These are phyloP conservation scores for Todiramphus saurophagus DNA, from an alignment of 2,113 vertebrate species.

Conservation along the genomic window DNA sequence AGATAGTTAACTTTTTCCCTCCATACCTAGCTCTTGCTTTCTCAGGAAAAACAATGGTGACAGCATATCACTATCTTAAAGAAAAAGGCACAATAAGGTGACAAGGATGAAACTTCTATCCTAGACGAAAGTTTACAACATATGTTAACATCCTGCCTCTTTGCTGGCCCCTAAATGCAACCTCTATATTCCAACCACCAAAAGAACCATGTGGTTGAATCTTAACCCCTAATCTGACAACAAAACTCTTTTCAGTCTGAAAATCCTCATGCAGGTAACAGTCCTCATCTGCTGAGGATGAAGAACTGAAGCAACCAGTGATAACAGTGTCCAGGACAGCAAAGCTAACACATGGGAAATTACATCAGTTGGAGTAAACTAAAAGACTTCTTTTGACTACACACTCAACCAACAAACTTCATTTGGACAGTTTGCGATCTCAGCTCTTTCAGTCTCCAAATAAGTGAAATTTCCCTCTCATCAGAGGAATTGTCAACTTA, in stretches of 20 bases:
- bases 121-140: background rate
- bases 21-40: background rate
- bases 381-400: background rate
- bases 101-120: background rate
- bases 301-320: background rate
- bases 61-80: background rate
- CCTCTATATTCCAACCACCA: background rate
- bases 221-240: background rate
- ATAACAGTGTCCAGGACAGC: background rate
- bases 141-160: background rate
- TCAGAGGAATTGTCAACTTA: background rate
- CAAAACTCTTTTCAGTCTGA: background rate
- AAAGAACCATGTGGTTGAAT: background rate
- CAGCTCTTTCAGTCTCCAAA: background rate
- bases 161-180: background rate
- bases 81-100: background rate
- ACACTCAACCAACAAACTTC: background rate
- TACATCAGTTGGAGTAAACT: background rate
- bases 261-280: background rate
- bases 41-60: background rate
- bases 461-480: background rate
- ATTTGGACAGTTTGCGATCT: background rate
- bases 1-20: background rate
- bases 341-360: background rate
- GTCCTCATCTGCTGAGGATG: background rate